Percentiles rank a stretch among this genome's conserved stretches.
These are phyloP conservation scores for Paramormyrops kingsleyae DNA, from an alignment of 2,113 vertebrate species.

Conservation along the genomic window DNA sequence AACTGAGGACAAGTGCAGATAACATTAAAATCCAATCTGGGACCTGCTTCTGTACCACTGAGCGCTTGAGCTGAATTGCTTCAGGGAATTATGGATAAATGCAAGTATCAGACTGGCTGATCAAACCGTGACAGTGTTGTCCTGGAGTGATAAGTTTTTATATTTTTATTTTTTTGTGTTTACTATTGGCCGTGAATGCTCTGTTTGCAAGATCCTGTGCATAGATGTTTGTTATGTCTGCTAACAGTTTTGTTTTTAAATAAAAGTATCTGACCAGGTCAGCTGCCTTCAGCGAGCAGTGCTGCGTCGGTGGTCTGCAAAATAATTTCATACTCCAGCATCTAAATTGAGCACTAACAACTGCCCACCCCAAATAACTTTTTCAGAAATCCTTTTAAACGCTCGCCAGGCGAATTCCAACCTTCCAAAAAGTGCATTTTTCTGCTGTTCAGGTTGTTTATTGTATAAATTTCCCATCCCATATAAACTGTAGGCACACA, in stretches of 20 bases:
- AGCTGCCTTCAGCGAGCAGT: not conserved
- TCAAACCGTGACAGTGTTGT: not conserved
- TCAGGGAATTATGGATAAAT: not conserved
- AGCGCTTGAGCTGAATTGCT: not conserved
- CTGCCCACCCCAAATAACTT: not conserved
- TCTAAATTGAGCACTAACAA: not conserved
- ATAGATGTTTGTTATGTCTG: not conserved
- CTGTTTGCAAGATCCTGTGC: not conserved
- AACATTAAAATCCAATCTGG: not conserved
- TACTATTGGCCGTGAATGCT: not conserved
- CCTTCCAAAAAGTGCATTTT: not conserved
- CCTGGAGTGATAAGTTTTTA: not conserved
- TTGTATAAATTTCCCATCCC: not conserved
- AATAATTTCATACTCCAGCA: not conserved
- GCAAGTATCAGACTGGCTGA: not conserved
- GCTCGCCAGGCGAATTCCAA: not conserved
- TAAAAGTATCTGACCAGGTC: not conserved
- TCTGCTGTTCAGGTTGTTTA: not conserved
- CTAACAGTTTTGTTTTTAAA: not conserved
- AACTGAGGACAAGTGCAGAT: not conserved
- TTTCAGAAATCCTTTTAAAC: not conserved
- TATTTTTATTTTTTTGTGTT: not conserved
- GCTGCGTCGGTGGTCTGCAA: not conserved
- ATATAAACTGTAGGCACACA: not conserved
- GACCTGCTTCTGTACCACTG: not conserved